Percentiles rank a stretch among this genome's conserved stretches.
phyloP scores from a whole-genome alignment of 2,797 vertebrate species.

The Micrastur ruficollis region DNA sequence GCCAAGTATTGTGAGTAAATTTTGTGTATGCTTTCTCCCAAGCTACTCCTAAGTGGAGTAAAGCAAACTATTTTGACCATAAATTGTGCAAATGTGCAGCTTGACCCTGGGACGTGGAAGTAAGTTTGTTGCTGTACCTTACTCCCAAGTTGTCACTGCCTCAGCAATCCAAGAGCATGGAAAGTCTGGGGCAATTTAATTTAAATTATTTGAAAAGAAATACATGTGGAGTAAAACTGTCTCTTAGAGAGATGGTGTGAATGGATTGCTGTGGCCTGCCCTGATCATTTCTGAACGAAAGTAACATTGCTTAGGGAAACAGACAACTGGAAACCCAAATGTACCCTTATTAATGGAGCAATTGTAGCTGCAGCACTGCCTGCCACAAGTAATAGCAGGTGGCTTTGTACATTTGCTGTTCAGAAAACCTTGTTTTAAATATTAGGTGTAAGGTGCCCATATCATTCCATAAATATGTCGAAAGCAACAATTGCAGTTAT shows the following conservation, averaged over 20 bases:
- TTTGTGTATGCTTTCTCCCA: background rate
- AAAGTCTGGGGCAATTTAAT: background rate
- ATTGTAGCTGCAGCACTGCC: background rate
- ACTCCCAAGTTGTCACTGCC: background rate
- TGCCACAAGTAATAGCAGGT: background rate
- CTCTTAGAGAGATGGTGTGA: background rate
- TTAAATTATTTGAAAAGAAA: background rate
- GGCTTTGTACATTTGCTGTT: background rate
- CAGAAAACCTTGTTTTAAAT: background rate
- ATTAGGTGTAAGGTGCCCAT: fast-evolving
- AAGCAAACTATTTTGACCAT: background rate
- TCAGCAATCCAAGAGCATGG: background rate
- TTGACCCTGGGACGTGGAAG: background rate
- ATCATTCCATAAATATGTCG: background rate
- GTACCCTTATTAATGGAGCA: background rate
- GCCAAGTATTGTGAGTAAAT: background rate
- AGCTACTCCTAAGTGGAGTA: background rate
- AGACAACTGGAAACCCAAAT: background rate
- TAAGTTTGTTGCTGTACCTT: background rate
- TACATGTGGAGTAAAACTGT: background rate
- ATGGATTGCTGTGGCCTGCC: background rate
- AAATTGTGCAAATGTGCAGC: background rate
- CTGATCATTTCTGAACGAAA: background rate
- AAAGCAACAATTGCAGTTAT: background rate
- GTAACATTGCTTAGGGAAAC: background rate